These are phyloP conservation scores for Melanotaenia trifasciata DNA, from an alignment of 2,797 vertebrate species.

Conservation along the genomic window DNA sequence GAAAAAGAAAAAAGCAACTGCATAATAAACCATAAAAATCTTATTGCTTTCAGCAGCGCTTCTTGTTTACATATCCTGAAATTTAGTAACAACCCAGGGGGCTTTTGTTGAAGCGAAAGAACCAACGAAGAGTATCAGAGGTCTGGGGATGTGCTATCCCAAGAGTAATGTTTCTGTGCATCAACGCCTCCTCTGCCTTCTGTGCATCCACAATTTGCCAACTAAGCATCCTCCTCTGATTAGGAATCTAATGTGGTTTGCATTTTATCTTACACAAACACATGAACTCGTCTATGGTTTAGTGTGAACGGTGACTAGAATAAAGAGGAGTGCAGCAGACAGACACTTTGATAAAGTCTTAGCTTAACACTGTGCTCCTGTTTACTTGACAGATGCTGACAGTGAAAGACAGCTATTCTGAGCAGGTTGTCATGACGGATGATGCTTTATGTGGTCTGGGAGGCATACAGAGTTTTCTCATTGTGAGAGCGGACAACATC, in stretches of 20 bases:
- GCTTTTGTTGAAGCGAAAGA: constrained; percentile 35
- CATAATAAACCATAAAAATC: neutral
- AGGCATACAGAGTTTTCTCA: neutral
- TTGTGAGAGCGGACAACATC: constrained; percentile 18
- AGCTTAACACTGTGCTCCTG: constrained; percentile 21
- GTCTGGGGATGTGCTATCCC: constrained; percentile 16
- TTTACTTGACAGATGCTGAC: constrained; percentile 55
- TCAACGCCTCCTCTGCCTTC: constrained; percentile 23
- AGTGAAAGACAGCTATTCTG: constrained; percentile 51
- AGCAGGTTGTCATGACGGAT: constrained; percentile 43
- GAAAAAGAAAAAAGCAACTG: neutral
- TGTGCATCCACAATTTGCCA: constrained; percentile 24
- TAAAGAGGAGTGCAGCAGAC: constrained; percentile 3
- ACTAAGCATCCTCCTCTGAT: constrained; percentile 46
- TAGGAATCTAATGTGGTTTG: constrained; percentile 26
- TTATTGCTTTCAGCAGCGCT: neutral
- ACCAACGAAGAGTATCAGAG: constrained; percentile 7
- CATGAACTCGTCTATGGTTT: constrained; percentile 11
- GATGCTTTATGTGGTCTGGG: constrained; percentile 30
- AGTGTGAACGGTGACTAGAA: constrained; percentile 10
- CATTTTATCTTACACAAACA: constrained; percentile 12
- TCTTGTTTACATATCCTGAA: constrained; percentile 2
- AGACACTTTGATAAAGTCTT: constrained; percentile 41
- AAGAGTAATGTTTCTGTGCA: constrained; percentile 7
- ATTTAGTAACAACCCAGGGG: constrained; percentile 28